Percentiles rank a stretch among this genome's conserved stretches.
Conservation (phyloP, 2,888 invertebrate genomes). For the Bembecia ichneumoniformis region DNA sequence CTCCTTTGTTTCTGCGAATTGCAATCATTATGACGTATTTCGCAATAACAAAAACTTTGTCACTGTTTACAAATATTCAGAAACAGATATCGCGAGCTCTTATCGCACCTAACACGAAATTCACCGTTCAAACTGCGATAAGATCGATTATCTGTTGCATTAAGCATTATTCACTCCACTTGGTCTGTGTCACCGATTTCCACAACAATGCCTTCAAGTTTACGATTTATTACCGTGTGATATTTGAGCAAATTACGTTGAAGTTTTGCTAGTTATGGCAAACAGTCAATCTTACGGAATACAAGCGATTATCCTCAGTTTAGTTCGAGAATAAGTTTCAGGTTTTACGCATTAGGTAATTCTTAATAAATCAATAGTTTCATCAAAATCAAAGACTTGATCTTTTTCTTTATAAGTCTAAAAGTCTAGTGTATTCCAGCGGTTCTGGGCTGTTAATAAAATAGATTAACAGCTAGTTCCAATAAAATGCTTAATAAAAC, state of each 20-base stretch:
- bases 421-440: too few species aligned
- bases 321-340: too few species aligned
- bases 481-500: too few species aligned
- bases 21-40: conserved; percentile 4
- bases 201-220: conserved; percentile 6
- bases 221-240: background rate
- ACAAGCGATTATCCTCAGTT: too few species aligned
- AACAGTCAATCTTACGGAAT: background rate
- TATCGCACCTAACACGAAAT: conserved; percentile 4
- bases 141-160: conserved; percentile 7
- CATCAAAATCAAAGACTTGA: too few species aligned
- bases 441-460: too few species aligned
- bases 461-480: too few species aligned
- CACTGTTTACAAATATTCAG: conserved; percentile 5
- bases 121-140: conserved; percentile 4
- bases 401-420: too few species aligned
- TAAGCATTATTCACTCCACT: background rate
- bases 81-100: conserved; percentile 1
- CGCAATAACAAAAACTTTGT: conserved; percentile 10
- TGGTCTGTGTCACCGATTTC: conserved; percentile 8
- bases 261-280: conserved; percentile 6
- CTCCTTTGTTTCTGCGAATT: background rate
- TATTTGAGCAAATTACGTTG: background rate
- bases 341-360: too few species aligned
- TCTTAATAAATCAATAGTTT: too few species aligned